A percentile compares a stretch with the other conserved stretches of the same genome.
These are phyloP conservation scores for Spisula subtruncata DNA, from an alignment of 2,888 invertebrate genomes.

Conservation along the genomic window DNA sequence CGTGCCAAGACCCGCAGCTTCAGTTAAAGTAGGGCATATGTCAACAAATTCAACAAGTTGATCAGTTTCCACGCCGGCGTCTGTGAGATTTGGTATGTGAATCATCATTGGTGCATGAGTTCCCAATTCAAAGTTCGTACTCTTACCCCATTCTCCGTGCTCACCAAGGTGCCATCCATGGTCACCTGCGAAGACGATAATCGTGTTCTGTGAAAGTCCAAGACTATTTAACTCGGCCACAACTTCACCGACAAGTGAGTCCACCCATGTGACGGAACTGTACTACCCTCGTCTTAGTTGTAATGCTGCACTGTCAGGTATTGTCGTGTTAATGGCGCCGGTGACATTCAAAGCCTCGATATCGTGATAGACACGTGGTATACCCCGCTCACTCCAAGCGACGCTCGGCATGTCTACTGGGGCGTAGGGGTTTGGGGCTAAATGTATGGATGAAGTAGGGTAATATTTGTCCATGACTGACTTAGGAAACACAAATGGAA, in stretches of 20 bases:
- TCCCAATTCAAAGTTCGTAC: constrained; percentile 78
- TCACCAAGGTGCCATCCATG: constrained; percentile 77
- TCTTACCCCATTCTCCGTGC: constrained; percentile 75
- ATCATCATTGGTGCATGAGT: constrained; percentile 80
- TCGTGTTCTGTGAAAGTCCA: constrained; percentile 66
- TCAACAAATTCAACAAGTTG: constrained; percentile 75
- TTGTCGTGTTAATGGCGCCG: constrained; percentile 52
- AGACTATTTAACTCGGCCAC: constrained; percentile 65
- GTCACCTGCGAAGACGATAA: constrained; percentile 74
- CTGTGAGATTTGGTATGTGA: constrained; percentile 67
- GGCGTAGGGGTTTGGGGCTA: constrained; percentile 33
- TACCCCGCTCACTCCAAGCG: constrained; percentile 32
- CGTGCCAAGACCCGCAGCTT: constrained; percentile 72
- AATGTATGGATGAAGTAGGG: constrained; percentile 88
- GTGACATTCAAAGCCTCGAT: constrained; percentile 42
- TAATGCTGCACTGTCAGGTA: constrained; percentile 53
- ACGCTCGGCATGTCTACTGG: constrained; percentile 25
- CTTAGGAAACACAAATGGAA: constrained; percentile 94
- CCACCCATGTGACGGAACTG: constrained; percentile 67
- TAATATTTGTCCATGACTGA: constrained; percentile 88
- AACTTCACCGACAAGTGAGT: constrained; percentile 72
- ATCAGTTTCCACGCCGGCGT: constrained; percentile 59
- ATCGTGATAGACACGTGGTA: constrained; percentile 57
- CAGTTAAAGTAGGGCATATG: constrained; percentile 77
- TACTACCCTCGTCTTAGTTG: constrained; percentile 73